Evolutionary conservation across 2,888 invertebrate species (phyloP).

Genomic region (Pyrochroa serraticornis): DNA sequence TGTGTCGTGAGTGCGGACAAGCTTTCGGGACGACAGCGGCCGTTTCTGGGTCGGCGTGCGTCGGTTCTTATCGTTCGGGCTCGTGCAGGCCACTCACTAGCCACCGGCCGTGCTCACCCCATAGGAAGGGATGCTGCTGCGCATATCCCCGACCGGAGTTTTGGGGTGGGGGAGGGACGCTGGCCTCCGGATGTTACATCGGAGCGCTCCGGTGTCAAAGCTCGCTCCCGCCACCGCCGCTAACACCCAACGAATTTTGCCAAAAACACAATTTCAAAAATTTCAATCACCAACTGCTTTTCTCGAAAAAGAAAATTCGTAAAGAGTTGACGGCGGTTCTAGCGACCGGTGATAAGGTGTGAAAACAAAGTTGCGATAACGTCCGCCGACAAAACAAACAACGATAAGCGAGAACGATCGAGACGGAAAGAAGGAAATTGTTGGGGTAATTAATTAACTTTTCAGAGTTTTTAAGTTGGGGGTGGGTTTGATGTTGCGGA

Average conservation of each 20-base stretch:
- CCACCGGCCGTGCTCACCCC: constrained; percentile 63
- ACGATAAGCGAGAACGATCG: constrained; percentile 7
- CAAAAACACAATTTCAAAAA: too few species aligned
- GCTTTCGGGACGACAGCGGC: constrained; percentile 39
- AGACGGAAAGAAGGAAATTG: constrained; percentile 41
- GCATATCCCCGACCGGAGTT: constrained; percentile 40
- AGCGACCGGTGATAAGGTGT: constrained; percentile 13
- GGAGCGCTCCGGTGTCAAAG: constrained; percentile 46
- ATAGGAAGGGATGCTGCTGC: constrained; percentile 60
- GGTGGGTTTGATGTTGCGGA: constrained; percentile 38
- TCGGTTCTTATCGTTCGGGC: constrained; percentile 42
- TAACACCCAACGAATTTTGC: neutral
- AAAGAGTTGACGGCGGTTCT: constrained; percentile 1
- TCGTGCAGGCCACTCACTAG: constrained; percentile 59
- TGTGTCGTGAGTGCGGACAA: constrained; percentile 53
- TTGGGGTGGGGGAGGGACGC: constrained; percentile 43
- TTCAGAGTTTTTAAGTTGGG: constrained; percentile 50
- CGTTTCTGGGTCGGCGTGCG: constrained; percentile 39
- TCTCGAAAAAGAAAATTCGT: constrained; percentile 26
- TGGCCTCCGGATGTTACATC: constrained; percentile 49
- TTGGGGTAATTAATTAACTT: constrained; percentile 58
- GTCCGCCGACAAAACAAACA: constrained; percentile 8
- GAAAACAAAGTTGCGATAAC: neutral
- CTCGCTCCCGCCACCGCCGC: constrained; percentile 3
- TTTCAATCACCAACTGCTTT: constrained; percentile 47